Evolutionary conservation across 2,888 invertebrate species (phyloP), one percentile per base, ranked within the genome.

Genomic region (Apocheima hispidaria): DNA sequence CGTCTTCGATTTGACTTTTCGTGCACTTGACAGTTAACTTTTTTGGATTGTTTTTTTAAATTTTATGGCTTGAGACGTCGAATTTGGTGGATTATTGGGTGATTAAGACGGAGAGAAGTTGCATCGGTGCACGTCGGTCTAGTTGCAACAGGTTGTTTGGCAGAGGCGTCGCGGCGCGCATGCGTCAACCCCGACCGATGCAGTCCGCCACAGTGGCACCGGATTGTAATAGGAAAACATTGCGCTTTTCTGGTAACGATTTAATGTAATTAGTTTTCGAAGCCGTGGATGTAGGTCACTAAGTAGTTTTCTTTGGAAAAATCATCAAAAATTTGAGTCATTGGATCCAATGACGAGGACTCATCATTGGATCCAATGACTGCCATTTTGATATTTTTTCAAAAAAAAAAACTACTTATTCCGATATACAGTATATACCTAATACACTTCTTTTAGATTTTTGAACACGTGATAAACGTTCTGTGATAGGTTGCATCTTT

Each of bases 71-170:
- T 55, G 46, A 50, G 50, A 63, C 55, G 65, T 54, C 69, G 63
- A 63, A 71, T 72, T 73, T 71, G 76, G 75, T 77, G 75, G 77
- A 83, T 84, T 82, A 77, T 76, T 71, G 75, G 71, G 74, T 81
- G 83, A 86, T 84, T 79, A 76, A 81, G 80, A 44, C 60, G 77
- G 82, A 84, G 85, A 80, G 81, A 75, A 77, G 85, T 86, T 91
- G 92, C 92, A 92, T 84, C 78, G 79, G 86, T 91, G 92, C 92
- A 92, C 90, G 90, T 87, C 84, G 88, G 79, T 71, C 84, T 79
- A 72, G 78, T 88, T 92, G 92, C 92, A 92, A 92, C 92, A 92
- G 92, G 92, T 92, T 91, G 92, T 90, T 90, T 90, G 88, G 84
- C 74, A 74, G 82, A 82, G 60, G 68, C 75, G 66, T 68, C 58